phyloP scores from a whole-genome alignment of 2,888 invertebrate genomes.

The Volucella zonaria region DNA sequence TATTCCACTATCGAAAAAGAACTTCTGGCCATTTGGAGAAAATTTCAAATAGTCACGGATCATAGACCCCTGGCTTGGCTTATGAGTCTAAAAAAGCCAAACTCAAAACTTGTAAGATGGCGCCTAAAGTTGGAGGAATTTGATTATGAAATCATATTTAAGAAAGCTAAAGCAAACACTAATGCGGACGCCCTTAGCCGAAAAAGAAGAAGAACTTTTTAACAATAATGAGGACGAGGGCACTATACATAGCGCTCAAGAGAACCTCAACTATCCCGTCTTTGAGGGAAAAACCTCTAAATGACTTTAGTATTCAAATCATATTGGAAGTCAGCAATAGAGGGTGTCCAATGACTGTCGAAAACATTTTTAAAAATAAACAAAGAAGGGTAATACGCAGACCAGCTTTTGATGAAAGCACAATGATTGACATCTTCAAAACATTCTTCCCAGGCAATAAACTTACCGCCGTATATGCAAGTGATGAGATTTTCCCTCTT shows the following conservation, averaged over 20 bases:
- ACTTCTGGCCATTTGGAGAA: constrained; percentile 55
- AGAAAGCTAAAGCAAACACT: no score
- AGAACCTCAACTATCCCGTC: constrained; percentile 50
- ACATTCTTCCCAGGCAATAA: constrained; percentile 40
- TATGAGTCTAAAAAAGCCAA: no score
- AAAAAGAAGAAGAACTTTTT: no score
- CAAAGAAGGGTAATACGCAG: constrained; percentile 35
- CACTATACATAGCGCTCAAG: constrained; percentile 37
- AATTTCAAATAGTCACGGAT: no score
- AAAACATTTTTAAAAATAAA: constrained; percentile 57
- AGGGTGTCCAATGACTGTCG: constrained; percentile 38
- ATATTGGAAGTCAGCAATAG: constrained; percentile 40
- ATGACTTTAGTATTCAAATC: constrained; percentile 61
- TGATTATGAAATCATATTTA: no score
- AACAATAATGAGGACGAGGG: no score
- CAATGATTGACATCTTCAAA: constrained; percentile 53
- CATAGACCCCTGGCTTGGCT: no score
- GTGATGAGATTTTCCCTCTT: constrained; percentile 51
- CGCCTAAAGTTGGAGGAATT: no score
- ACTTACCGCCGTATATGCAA: constrained; percentile 50
- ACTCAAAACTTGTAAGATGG: no score
- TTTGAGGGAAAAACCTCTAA: constrained; percentile 60
- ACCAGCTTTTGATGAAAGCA: constrained; percentile 34
- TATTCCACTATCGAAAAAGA: constrained; percentile 78
- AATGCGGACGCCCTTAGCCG: no score